Evolutionary conservation across 1,140 invertebrate genomes (phyloP).

Genomic region (Dinothrombium tinctorium): DNA sequence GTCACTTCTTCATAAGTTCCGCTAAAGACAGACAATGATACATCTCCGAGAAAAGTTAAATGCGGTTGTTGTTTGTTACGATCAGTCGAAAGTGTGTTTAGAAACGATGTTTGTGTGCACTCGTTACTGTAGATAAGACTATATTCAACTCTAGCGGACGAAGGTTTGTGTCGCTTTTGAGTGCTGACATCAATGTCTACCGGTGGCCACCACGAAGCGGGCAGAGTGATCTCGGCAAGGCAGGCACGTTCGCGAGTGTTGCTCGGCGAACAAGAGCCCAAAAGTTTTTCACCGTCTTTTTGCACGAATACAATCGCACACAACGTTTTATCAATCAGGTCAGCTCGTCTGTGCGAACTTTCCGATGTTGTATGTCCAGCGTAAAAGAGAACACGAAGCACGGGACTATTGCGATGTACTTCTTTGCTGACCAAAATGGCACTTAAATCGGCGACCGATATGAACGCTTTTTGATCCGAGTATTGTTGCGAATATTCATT

Average conservation of each 20-base stretch:
- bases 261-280: slow-evolving; percentile 50
- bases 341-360: not conserved
- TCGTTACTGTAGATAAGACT: slow-evolving; percentile 32
- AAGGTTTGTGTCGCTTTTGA: slow-evolving; percentile 18
- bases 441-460: slow-evolving; percentile 17
- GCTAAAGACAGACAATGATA: slow-evolving; percentile 19
- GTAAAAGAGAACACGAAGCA: slow-evolving; percentile 65
- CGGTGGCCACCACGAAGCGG: slow-evolving; percentile 59
- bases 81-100: not conserved
- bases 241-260: slow-evolving; percentile 70
- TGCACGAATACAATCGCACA: slow-evolving; percentile 35
- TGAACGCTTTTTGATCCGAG: too few relatives aligned
- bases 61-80: not conserved
- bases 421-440: slow-evolving; percentile 65
- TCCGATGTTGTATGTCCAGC: slow-evolving; percentile 28
- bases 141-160: slow-evolving; percentile 46
- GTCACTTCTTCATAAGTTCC: slow-evolving; percentile 48
- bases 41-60: not conserved
- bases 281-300: slow-evolving; percentile 27
- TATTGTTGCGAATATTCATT: slow-evolving; percentile 15
- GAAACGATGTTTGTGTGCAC: slow-evolving; percentile 10
- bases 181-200: slow-evolving; percentile 12
- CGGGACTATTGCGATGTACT: slow-evolving; percentile 55
- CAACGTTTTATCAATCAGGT: slow-evolving; percentile 10
- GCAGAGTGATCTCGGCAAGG: slow-evolving; percentile 48